Evolutionary conservation across 2,888 invertebrate species (phyloP).

Genomic region (Lithophane socia): DNA sequence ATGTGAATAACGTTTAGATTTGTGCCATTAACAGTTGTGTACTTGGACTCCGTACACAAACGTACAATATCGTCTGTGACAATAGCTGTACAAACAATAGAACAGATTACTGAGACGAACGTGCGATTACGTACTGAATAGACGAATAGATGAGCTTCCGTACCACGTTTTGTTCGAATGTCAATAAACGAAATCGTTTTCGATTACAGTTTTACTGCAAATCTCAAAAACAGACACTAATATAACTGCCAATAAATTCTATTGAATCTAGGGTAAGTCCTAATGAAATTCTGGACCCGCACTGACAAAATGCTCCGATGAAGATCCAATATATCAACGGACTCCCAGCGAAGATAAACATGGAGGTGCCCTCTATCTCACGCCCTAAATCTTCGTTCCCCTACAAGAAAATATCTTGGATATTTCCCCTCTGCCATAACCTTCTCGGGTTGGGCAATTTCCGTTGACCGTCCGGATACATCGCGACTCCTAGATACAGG

Average conservation of each 20-base stretch:
- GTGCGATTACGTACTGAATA: conserved; percentile 71
- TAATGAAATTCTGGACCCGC: conserved; percentile 58
- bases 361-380: conserved; percentile 72
- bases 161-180: conserved; percentile 57
- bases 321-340: conserved; percentile 72
- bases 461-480: conserved; percentile 72
- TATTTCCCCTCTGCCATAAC: conserved; percentile 72
- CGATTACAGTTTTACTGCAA: conserved; percentile 27
- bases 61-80: conserved; percentile 74
- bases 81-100: conserved; percentile 79
- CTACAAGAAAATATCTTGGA: conserved; percentile 76
- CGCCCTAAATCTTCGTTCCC: conserved; percentile 79
- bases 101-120: conserved; percentile 77
- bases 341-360: conserved; percentile 73
- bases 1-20: conserved; percentile 57
- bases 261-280: conserved; percentile 30
- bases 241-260: conserved; percentile 46
- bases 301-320: conserved; percentile 40
- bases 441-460: conserved; percentile 75
- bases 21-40: conserved; percentile 54
- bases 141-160: conserved; percentile 68
- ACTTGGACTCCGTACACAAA: conserved; percentile 62
- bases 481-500: conserved; percentile 69
- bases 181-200: conserved; percentile 52
- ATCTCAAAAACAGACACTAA: conserved; percentile 23